phyloP scores from a whole-genome alignment of 2,113 vertebrate genomes.

The Tragelaphus buxtoni region DNA sequence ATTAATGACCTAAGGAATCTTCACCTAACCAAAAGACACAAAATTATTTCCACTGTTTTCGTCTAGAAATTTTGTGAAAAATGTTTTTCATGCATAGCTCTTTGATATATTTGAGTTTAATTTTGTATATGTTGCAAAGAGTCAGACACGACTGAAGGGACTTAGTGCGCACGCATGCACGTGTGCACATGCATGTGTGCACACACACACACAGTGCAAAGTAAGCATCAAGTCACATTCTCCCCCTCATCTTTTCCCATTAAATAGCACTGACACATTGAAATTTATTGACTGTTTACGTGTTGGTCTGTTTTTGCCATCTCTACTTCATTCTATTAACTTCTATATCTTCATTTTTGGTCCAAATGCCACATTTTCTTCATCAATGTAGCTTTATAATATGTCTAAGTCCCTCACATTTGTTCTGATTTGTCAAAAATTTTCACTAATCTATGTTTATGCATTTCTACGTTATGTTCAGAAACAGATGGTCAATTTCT shows the following conservation, averaged over 20 bases:
- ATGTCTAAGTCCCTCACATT: background rate
- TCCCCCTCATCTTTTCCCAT: background rate
- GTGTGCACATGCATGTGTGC: too few species aligned
- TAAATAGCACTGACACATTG: background rate
- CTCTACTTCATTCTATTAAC: background rate
- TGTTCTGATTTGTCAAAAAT: background rate
- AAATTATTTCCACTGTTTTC: background rate
- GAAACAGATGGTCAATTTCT: background rate
- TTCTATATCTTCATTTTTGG: background rate
- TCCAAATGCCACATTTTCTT: background rate
- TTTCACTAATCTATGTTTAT: background rate
- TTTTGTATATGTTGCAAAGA: background rate
- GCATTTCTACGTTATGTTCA: background rate
- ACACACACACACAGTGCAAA: background rate
- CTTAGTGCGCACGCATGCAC: accelerated
- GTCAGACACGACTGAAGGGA: background rate
- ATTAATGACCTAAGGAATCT: background rate
- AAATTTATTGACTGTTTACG: background rate
- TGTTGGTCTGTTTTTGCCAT: background rate
- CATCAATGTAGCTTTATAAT: background rate
- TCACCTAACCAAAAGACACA: background rate
- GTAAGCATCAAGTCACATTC: background rate
- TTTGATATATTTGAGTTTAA: background rate
- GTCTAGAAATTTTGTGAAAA: background rate
- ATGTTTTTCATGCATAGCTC: background rate